Base-by-base conservation (phyloP, 1,140 invertebrate genomes). In the Macrocentrus cingulum region DNA sequence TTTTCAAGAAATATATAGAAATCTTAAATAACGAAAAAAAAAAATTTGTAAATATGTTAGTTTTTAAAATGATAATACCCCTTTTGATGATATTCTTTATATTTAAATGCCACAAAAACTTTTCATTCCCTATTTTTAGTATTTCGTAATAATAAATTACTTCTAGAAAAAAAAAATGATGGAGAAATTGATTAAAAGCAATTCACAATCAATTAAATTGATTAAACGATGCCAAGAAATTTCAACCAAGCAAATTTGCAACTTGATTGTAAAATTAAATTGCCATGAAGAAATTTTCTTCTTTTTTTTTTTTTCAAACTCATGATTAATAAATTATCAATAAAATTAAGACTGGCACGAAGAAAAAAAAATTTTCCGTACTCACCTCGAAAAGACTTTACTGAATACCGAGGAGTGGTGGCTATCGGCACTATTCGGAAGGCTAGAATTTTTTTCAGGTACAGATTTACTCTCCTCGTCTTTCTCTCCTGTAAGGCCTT, bases 381-480 rank as follows among this genome's bases (percentile, higher is more conserved):
- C 77, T 75, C 81, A 92, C 91, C 91, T 93, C 72, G 90, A 92
- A 72, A 93, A 93, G 59, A 92, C 91, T 85, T 92, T 92, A 66
- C 90, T 91, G 81, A 93, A 92, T 54, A 92, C 86, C 29, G 87
- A 87, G 45, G 84, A 84, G 62, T 87, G 87, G 67, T 88, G 87
- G 51, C 84, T 84, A 62, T 88, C 86, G 13, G 79, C 80, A 8
- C 87, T 87, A 42, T 86, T 84, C 6, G 84, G 86, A 65, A 85
- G 81, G 71, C 78, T 82, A 22, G 77, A 67, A 60, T 72, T 62
- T 71, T 81, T 78, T 60, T 80, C 72, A 63, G 68, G 63, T 25
- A 61, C 55, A 41, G 69, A 59, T 66, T 76, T 73, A 60, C 69
- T 71, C 57, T 83, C 72, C 59, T 85, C 82, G 13, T 85, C 82